Base-by-base conservation (phyloP, 2,797 vertebrate species). In the Streptopelia turtur region DNA sequence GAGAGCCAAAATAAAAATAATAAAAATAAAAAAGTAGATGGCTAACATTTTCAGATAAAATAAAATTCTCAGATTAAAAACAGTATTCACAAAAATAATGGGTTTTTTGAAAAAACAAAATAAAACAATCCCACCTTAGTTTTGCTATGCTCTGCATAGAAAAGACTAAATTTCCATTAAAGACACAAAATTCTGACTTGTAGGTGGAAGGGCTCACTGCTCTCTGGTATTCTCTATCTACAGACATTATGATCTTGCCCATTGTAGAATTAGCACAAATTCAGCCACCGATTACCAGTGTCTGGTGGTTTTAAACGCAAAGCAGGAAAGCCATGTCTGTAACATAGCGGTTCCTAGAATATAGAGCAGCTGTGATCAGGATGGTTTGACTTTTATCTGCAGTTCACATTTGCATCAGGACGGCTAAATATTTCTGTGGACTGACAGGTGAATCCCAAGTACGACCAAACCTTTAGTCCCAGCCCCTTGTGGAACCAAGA, bases 271-370 rank as follows among this genome's bases (percentile, higher is more conserved):
- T 21, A n/a, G 30, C 70, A 30, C 22, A 37, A 52, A 70, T 28
- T 35, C 53, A 56, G 59, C 11, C 28, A 35, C 16, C 1, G 0
- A 9, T 22, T 37, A 11, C 30, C 74, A 14, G 15, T 3, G 6
- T 15, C n/a, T 16, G 37, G 31, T 60, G 41, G 52, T 66, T 65
- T 61, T 45, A 28, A 28, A 23, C 3, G 31, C 47, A 45, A 11
- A 69, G 16, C 59, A 17, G 35, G 41, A 57, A 45, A 63, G 25
- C 22, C 10, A 1, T 0, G 41, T 16, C 47, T 28, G 33, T 20
- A 27, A 13, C 2, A 0, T 7, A 21, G 5, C 18, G 16, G 37
- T 7, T 53, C 43, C n/a, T 9, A 8, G 23, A 52, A 2, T 16
- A 16, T n/a, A 27, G 33, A 45, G 21, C 8, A 37, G 63, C 63